A percentile compares a stretch with the other conserved stretches of the same genome.
Evolutionary conservation across 2,888 invertebrate species (phyloP).

Genomic region (Automeris io): DNA sequence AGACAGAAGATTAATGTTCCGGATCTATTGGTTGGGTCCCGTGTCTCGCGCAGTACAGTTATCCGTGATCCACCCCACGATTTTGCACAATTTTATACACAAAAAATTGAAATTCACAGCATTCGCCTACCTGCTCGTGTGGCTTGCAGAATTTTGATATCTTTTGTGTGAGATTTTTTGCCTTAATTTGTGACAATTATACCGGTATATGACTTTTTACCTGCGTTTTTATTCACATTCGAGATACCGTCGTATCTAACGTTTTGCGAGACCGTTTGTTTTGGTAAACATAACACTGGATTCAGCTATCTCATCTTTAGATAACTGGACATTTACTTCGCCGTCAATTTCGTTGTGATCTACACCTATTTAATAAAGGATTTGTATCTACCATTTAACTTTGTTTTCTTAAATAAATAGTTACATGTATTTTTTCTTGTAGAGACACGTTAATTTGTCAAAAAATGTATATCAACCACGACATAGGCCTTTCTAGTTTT

Average conservation of each 20-base stretch:
- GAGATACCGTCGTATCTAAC: slow-evolving; percentile 48
- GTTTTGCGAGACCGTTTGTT: slow-evolving; percentile 69
- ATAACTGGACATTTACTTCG: slow-evolving; percentile 27
- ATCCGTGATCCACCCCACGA: slow-evolving; percentile 65
- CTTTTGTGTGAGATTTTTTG: slow-evolving; percentile 70
- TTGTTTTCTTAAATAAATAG: no score
- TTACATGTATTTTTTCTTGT: no score
- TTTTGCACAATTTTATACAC: slow-evolving; percentile 67
- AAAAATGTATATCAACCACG: no score
- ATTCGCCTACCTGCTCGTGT: slow-evolving; percentile 73
- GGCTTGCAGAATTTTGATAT: slow-evolving; percentile 77
- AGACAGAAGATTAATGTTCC: slow-evolving; percentile 40
- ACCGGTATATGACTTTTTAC: slow-evolving; percentile 77
- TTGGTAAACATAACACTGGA: slow-evolving; percentile 42
- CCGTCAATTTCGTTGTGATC: no score
- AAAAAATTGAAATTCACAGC: slow-evolving; percentile 56
- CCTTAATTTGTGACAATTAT: slow-evolving; percentile 78
- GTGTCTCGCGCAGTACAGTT: slow-evolving; percentile 59
- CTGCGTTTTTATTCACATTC: slow-evolving; percentile 54
- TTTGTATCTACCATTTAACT: no score
- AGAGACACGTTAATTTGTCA: no score
- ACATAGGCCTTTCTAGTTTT: no score
- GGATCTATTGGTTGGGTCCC: slow-evolving; percentile 27
- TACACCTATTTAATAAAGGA: no score
- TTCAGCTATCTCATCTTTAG: slow-evolving; percentile 52